Evolutionary conservation across 1,140 invertebrate genomes (phyloP), one percentile per base, ranked within the genome.

Genomic region (Cydia splendana): DNA sequence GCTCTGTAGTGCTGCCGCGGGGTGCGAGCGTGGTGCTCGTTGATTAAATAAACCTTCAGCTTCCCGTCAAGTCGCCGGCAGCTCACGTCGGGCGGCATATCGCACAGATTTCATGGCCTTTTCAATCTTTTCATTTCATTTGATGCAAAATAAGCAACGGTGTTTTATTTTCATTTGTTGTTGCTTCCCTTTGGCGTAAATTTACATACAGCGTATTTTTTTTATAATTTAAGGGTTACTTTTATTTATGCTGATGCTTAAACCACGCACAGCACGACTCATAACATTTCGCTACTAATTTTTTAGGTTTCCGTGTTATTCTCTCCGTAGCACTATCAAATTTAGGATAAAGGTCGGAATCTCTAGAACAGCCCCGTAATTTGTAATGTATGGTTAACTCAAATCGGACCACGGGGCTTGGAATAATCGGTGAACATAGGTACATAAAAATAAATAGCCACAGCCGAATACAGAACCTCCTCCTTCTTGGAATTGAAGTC

Each of bases 31-130:
- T 80, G 79, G 81, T 83, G 85, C 83, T 84, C 77, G 87, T 91
- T 93, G 88, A 91, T 93, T 93, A 91, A 91, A 91, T 91, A 92
- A 91, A 92, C 83, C 87, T 90, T 89, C 88, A 91, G 85, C 82
- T 85, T 73, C 80, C 85, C 77, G 89, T 91, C 90, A 88, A 45
- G 89, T 89, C 89, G 81, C 79, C 79, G 90, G 91, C 87, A 74
- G 51, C 62, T 42, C 65, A 73, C 76, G 87, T 85, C 91, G 84
- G 74, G 85, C 57, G 85, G 85, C 85, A 88, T 89, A 86, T 87
- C 78, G 81, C 85, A 88, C 85, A 78, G 80, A 77, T 75, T 80
- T 80, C 82, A 81, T 76, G 75, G 67, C 75, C 77, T 65, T 80
- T 79, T 83, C 77, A 77, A 76, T 78, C 78, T 71, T 71, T 71